These are phyloP conservation scores for Hestina assimilis DNA, from an alignment of 1,140 invertebrate genomes.

Conservation along the genomic window DNA sequence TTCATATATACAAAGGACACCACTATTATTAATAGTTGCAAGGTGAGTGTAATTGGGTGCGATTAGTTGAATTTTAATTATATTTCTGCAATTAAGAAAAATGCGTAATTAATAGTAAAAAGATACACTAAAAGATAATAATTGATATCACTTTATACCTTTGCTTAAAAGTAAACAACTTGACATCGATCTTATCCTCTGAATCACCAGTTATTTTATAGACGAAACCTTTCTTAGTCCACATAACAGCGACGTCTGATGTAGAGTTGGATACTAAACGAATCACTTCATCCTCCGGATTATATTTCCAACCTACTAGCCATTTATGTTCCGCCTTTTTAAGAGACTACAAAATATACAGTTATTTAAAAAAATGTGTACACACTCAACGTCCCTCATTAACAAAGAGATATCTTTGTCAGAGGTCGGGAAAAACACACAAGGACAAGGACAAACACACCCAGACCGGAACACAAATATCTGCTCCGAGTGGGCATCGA, in stretches of 20 bases:
- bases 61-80: slow-evolving; percentile 59
- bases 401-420: no score
- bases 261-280: slow-evolving; percentile 51
- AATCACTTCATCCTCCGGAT: slow-evolving; percentile 38
- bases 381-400: no score
- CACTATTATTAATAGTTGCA: slow-evolving; percentile 43
- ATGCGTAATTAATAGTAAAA: not conserved
- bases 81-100: slow-evolving; percentile 57
- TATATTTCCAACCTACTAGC: slow-evolving; percentile 50
- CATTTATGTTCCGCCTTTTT: slow-evolving; percentile 53
- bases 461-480: no score
- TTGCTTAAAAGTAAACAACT: slow-evolving; percentile 50
- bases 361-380: no score
- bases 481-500: no score
- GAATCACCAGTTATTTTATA: slow-evolving; percentile 49
- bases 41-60: slow-evolving; percentile 53
- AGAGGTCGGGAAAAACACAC: no score
- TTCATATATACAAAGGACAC: slow-evolving; percentile 56
- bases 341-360: slow-evolving; percentile 4
- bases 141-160: slow-evolving; percentile 35
- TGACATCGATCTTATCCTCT: slow-evolving; percentile 53
- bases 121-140: not conserved
- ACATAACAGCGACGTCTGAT: slow-evolving; percentile 50
- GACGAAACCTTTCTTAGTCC: slow-evolving; percentile 53
- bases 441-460: no score